Conservation (phyloP, 2,797 vertebrate species). For the Pterois miles region DNA sequence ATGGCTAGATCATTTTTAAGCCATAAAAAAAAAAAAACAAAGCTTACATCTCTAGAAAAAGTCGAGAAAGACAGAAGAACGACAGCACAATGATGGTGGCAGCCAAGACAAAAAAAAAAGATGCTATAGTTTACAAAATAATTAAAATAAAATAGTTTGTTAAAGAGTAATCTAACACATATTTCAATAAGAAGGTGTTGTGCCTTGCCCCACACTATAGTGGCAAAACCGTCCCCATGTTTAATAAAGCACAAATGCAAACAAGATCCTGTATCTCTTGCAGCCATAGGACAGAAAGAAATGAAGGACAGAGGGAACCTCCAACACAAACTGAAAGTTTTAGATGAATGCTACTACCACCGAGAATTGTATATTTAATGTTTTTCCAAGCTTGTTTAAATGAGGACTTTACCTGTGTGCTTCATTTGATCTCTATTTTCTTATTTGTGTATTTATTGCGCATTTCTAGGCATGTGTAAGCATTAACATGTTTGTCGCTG, state of each 20-base stretch:
- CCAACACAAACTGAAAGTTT: not conserved
- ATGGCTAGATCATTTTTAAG: too few species aligned
- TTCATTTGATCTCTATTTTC: not conserved
- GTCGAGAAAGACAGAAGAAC: not conserved
- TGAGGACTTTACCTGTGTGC: not conserved
- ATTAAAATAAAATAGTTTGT: not conserved
- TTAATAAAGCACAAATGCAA: not conserved
- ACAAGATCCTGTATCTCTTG: not conserved
- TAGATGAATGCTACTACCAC: not conserved
- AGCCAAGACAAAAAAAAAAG: not conserved
- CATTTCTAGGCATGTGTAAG: not conserved
- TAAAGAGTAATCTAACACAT: not conserved
- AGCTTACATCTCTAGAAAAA: not conserved
- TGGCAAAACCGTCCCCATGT: not conserved
- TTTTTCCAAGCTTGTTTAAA: not conserved
- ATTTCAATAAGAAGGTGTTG: not conserved
- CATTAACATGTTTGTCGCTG: constrained; percentile 1
- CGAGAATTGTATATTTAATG: not conserved
- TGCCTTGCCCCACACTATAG: not conserved
- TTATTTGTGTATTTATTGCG: not conserved
- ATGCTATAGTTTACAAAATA: not conserved
- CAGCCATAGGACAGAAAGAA: not conserved
- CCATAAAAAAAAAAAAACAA: too few species aligned
- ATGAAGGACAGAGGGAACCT: not conserved
- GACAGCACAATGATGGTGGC: not conserved